Base-by-base conservation (phyloP, 2,113 vertebrate genomes). In the Sturnira hondurensis region DNA sequence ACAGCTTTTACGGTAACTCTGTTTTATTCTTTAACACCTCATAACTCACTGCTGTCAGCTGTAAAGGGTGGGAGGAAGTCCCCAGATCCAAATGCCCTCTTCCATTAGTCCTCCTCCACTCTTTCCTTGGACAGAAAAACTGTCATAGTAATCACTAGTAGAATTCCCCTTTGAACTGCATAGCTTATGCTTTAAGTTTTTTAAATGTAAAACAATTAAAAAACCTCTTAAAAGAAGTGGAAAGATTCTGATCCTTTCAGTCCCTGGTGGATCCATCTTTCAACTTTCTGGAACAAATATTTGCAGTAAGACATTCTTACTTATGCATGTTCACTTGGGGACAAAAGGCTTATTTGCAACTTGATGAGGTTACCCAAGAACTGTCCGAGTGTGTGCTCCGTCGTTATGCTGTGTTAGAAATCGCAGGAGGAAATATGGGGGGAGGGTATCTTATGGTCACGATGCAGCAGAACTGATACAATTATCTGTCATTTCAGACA, bases 1-100 rank as follows among this genome's bases (percentile, higher is more conserved):
- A 98, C 97, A 97, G 96, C 86, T 97, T 94, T 97, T 96, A 93
- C 43, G 22, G 94, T 97, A 97, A 97, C 96, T 94, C 96, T 94
- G 96, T 93, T 97, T 95, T 96, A 95, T 83, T 96, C 78, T 50
- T 89, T 86, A 96, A 91, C 86, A 96, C 86, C 94, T 97, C 96
- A 95, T 97, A 98, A 97, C 52, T 98, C 97, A 97, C 45, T 20
- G 50, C 91, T 97, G 97, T 97, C 96, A 96, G 76, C 65, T 50
- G 4, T 33, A 67, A 54, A 94, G 93, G 61, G 86, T 20, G 63
- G 80, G 94, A 89, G 80, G 89, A 95, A 82, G 65, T 73, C 74
- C 47, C 11, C n/a, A 56, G 88, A 50, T 93, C 89, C 89, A 81
- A 45, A 31, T 65, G 65, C 70, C 61, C 80, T 95, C 74, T 91